phyloP scores from a whole-genome alignment of 2,113 vertebrate genomes.

The Macrotis lagotis region DNA sequence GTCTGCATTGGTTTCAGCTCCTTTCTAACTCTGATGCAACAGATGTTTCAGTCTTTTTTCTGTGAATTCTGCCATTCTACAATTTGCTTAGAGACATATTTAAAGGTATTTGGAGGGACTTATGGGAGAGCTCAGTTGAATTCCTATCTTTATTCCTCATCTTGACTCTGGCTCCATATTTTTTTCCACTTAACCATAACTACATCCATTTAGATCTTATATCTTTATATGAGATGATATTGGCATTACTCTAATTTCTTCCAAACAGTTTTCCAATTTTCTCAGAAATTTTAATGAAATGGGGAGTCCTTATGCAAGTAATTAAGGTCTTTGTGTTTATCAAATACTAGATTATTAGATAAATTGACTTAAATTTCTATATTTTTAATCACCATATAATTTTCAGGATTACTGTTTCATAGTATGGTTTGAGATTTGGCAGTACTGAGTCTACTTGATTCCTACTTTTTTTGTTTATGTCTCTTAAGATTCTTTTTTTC shows the following conservation, averaged over 20 bases:
- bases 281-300: background rate
- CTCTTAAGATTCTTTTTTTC: background rate
- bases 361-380: background rate
- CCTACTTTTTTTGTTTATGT: background rate
- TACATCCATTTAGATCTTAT: background rate
- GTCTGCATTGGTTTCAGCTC: too few species aligned
- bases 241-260: background rate
- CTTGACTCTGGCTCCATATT: too few species aligned
- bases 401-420: background rate
- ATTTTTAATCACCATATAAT: background rate
- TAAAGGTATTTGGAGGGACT: too few species aligned
- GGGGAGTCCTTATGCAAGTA: background rate
- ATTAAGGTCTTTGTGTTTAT: background rate
- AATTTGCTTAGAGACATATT: too few species aligned
- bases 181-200: too few species aligned
- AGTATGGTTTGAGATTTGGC: background rate
- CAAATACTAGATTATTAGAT: background rate
- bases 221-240: background rate
- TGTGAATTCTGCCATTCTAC: too few species aligned
- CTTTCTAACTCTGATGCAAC: too few species aligned
- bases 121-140: too few species aligned
- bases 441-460: background rate
- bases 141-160: too few species aligned
- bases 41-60: too few species aligned
- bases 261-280: background rate